These are phyloP conservation scores for Micoletzkya japonica DNA, from an alignment of 2,888 invertebrate genomes.

Conservation along the genomic window DNA sequence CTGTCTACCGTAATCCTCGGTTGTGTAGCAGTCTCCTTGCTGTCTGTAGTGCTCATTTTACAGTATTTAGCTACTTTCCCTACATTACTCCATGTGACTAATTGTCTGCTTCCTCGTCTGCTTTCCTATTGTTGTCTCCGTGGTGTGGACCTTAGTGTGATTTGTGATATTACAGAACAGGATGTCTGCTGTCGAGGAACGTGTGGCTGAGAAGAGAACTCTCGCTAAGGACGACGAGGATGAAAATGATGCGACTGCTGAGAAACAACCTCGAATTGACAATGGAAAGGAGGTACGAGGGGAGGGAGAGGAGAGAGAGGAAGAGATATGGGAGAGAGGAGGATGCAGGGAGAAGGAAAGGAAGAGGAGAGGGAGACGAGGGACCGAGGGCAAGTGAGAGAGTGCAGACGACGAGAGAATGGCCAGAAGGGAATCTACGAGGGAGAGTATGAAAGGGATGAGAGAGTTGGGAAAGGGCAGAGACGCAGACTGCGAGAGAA, in stretches of 20 bases:
- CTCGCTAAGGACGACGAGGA: slow-evolving; percentile 13
- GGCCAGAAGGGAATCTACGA: not conserved
- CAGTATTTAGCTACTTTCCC: no score
- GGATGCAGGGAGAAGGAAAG: not conserved
- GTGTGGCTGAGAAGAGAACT: slow-evolving; percentile 25
- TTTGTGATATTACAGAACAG: not conserved
- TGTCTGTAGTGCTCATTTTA: no score
- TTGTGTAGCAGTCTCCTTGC: no score
- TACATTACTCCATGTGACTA: not conserved
- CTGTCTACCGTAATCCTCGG: slow-evolving; percentile 9
- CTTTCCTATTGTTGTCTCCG: not conserved
- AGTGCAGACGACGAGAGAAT: not conserved
- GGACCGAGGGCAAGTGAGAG: slow-evolving; percentile 2
- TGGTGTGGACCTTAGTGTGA: not conserved
- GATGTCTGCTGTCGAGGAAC: slow-evolving; percentile 26
- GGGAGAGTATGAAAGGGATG: not conserved
- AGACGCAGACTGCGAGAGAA: not conserved
- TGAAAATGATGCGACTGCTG: slow-evolving; percentile 1
- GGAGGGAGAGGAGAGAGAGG: not conserved
- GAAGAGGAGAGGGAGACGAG: not conserved
- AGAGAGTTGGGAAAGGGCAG: not conserved
- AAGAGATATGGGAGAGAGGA: not conserved
- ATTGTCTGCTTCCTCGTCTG: not conserved
- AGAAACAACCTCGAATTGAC: slow-evolving; percentile 20
- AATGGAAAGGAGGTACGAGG: slow-evolving; percentile 3